A percentile compares a stretch with the other conserved stretches of the same genome.
Evolutionary conservation across 2,797 vertebrate species (phyloP).

Genomic region (Urophycis tenuis): DNA sequence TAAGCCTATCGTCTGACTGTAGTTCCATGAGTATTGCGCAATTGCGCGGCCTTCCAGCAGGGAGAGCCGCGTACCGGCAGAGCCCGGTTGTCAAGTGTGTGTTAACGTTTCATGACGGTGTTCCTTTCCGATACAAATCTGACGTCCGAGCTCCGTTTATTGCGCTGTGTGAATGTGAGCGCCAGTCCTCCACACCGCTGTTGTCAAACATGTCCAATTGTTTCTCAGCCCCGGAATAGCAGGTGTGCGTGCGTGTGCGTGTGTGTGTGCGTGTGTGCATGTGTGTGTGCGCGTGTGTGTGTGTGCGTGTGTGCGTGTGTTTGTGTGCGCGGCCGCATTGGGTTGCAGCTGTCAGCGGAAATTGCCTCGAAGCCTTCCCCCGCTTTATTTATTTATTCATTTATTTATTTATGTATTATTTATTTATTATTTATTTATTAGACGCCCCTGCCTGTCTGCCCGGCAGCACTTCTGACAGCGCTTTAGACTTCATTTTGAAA

Average conservation of each 20-base stretch:
- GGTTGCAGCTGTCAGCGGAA: slow-evolving; percentile 24
- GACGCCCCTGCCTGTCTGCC: slow-evolving; percentile 38
- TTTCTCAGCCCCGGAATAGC: not conserved
- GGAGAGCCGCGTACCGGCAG: no score
- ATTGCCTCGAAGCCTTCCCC: slow-evolving; percentile 41
- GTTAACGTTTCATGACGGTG: not conserved
- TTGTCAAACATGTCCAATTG: not conserved
- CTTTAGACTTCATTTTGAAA: slow-evolving; percentile 32
- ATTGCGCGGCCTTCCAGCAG: no score
- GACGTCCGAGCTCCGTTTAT: not conserved
- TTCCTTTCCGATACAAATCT: not conserved
- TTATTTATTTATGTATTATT: slow-evolving; percentile 43
- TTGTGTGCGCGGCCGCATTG: slow-evolving; percentile 21
- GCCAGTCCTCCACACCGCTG: not conserved
- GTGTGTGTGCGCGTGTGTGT: not conserved
- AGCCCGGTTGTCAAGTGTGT: not conserved
- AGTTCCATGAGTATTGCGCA: no score
- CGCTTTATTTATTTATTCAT: slow-evolving; percentile 46
- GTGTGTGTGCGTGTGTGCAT: not conserved
- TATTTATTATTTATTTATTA: slow-evolving; percentile 47
- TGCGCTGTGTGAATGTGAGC: not conserved
- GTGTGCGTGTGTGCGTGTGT: not conserved
- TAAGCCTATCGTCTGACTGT: no score
- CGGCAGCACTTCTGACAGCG: slow-evolving; percentile 37
- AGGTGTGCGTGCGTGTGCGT: not conserved